Conservation (phyloP, 2,888 invertebrate genomes). For the Machimus atricapillus region DNA sequence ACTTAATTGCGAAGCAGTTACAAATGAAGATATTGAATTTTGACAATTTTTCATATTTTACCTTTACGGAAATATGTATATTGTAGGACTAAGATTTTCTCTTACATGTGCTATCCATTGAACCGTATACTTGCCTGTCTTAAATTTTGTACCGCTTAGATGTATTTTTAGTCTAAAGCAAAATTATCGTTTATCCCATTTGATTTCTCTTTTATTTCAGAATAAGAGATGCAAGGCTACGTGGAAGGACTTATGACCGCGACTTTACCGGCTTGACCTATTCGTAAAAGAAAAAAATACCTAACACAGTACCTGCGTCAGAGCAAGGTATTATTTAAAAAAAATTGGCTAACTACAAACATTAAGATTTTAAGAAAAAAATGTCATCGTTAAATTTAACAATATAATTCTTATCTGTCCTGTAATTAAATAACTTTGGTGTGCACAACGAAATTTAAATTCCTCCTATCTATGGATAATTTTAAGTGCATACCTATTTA, state of each 20-base stretch:
- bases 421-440: background rate
- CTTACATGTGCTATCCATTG: background rate
- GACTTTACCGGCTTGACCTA: background rate
- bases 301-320: background rate
- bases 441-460: background rate
- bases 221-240: background rate
- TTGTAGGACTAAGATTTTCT: background rate
- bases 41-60: background rate
- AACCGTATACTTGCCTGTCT: background rate
- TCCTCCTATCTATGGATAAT: background rate
- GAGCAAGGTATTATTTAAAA: background rate
- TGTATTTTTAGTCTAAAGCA: background rate
- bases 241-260: background rate
- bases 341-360: background rate
- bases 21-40: background rate
- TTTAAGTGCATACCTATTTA: background rate
- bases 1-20: background rate
- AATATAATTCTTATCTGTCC: background rate
- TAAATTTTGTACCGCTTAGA: background rate
- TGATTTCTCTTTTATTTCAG: background rate
- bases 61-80: background rate
- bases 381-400: background rate
- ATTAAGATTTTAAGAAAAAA: background rate
- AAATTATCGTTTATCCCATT: background rate
- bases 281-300: background rate